Conservation (phyloP, 2,797 vertebrate genomes). For the Microcaecilia unicolor region DNA sequence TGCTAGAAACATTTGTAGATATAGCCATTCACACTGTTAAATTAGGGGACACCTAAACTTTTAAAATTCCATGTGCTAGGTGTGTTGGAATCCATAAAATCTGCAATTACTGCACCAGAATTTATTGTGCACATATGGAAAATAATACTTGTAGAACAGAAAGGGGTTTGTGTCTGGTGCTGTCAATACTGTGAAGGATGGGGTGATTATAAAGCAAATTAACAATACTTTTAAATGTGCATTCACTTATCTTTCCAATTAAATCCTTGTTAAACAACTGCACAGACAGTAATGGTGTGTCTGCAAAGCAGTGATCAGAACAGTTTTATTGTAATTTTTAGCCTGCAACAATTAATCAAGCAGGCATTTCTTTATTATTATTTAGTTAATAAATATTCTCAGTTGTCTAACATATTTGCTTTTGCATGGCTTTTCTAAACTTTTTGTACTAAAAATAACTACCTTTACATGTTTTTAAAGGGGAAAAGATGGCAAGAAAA, state of each 20-base stretch:
- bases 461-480: constrained; percentile 10
- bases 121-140: constrained; percentile 75
- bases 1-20: constrained; percentile 1
- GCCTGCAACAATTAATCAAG: constrained; percentile 73
- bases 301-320: constrained; percentile 73
- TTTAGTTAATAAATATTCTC: constrained; percentile 68
- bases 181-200: constrained; percentile 79
- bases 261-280: constrained; percentile 80
- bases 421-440: constrained; percentile 41
- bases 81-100: constrained; percentile 63
- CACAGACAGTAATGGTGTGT: constrained; percentile 72
- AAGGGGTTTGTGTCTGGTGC: constrained; percentile 65
- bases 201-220: constrained; percentile 79
- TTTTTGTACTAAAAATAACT: constrained; percentile 17
- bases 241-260: constrained; percentile 83
- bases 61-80: constrained; percentile 45
- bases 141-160: constrained; percentile 75
- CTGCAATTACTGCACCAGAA: constrained; percentile 66
- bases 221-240: constrained; percentile 81
- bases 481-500: constrained; percentile 9
- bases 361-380: constrained; percentile 71
- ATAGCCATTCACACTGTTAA: too few relatives aligned
- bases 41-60: constrained; percentile 38
- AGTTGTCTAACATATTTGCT: constrained; percentile 48
- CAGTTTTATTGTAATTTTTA: constrained; percentile 79